Evolutionary conservation across 2,113 vertebrate genomes (phyloP).

Genomic region (Orcinus orca): DNA sequence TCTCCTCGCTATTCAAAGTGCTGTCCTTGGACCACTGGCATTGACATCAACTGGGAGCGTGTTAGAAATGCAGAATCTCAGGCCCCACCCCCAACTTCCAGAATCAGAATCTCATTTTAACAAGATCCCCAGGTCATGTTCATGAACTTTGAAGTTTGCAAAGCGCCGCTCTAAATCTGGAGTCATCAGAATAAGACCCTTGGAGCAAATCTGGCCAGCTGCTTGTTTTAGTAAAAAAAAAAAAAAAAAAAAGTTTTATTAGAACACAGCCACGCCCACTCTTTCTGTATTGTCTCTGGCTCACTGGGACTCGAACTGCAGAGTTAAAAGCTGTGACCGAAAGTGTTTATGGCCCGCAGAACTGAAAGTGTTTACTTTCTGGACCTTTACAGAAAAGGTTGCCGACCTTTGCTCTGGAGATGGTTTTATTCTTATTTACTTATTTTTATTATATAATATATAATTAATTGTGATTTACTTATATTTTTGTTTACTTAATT

Average conservation of each 20-base stretch:
- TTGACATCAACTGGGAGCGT: neutral
- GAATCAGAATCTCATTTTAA: neutral
- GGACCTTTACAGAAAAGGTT: neutral
- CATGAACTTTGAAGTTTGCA: too few species aligned
- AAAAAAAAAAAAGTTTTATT: neutral
- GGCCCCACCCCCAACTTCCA: neutral
- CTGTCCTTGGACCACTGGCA: neutral
- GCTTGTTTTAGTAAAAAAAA: neutral
- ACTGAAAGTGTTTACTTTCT: neutral
- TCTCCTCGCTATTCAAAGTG: neutral
- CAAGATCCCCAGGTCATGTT: too few species aligned
- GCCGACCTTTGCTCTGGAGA: neutral
- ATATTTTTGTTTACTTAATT: neutral
- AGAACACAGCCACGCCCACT: neutral
- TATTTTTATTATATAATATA: neutral
- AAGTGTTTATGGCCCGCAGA: too few species aligned
- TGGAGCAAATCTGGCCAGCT: neutral
- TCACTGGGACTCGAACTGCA: rapidly evolving
- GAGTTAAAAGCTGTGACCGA: neutral
- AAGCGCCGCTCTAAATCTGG: neutral
- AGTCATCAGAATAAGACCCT: neutral
- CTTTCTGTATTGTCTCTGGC: neutral
- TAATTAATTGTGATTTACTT: neutral
- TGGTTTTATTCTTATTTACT: conserved; percentile 22
- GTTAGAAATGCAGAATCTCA: neutral